These are phyloP conservation scores for Natator depressus DNA, from an alignment of 2,113 vertebrate genomes.

Conservation along the genomic window DNA sequence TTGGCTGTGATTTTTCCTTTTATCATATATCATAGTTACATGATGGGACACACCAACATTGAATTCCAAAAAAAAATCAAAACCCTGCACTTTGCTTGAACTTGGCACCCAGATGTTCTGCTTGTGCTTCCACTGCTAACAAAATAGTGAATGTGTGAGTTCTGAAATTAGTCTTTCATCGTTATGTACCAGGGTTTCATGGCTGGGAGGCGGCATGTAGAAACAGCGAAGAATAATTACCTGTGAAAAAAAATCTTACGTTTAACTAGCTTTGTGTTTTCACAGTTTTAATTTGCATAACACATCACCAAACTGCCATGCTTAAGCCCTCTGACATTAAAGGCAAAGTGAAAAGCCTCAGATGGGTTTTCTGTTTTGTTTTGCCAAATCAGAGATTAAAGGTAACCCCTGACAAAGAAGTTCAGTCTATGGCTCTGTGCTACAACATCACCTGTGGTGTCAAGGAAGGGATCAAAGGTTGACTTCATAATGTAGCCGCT, in stretches of 20 bases:
- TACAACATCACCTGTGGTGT: conserved; percentile 44
- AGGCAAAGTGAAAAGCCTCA: conserved; percentile 38
- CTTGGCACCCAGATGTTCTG: conserved; percentile 76
- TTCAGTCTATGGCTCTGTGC: conserved; percentile 23
- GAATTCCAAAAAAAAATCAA: conserved; percentile 59
- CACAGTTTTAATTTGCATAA: conserved; percentile 69
- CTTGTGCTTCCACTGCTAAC: conserved; percentile 66
- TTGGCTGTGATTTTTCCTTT: conserved; percentile 78
- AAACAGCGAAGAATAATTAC: conserved; percentile 60
- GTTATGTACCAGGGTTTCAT: conserved; percentile 23
- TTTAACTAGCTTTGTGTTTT: conserved; percentile 66
- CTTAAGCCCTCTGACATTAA: conserved; percentile 58
- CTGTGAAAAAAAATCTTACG: conserved; percentile 55
- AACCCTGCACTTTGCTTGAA: conserved; percentile 84
- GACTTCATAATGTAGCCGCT: neutral
- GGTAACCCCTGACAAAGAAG: conserved; percentile 54
- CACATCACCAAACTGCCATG: conserved; percentile 63
- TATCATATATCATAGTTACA: conserved; percentile 83
- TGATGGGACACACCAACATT: conserved; percentile 74
- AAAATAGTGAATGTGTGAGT: conserved; percentile 59
- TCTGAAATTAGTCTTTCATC: conserved; percentile 70
- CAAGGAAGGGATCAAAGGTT: conserved; percentile 43
- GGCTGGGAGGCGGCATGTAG: conserved; percentile 45
- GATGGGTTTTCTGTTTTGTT: conserved; percentile 48
- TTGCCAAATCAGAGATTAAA: conserved; percentile 73